Percentiles rank a stretch among this genome's conserved stretches.
Evolutionary conservation across 2,113 vertebrate species (phyloP).

Genomic region (Leucopsar rothschildi): DNA sequence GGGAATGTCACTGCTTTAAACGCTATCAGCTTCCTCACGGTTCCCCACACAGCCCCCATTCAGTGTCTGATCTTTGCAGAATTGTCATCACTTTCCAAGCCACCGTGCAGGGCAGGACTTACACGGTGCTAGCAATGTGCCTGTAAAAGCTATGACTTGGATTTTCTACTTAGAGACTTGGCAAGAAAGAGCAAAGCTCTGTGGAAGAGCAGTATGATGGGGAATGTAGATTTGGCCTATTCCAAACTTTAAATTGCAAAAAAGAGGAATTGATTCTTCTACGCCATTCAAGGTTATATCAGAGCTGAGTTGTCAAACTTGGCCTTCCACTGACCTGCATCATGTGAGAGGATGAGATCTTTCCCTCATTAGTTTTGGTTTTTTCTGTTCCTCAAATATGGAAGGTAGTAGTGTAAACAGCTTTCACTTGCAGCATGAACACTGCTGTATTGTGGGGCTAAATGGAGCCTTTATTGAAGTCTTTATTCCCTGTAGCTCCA

Average conservation of each 20-base stretch:
- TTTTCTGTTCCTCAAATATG: not conserved
- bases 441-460: not conserved
- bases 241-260: not conserved
- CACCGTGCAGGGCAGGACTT: not conserved
- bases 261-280: not conserved
- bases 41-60: not conserved
- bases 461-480: not conserved
- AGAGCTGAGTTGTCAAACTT: slow-evolving; percentile 31
- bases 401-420: not conserved
- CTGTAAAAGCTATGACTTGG: not conserved
- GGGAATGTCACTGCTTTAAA: not conserved
- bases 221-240: not conserved
- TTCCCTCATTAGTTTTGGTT: not conserved
- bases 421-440: not conserved
- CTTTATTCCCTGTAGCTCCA: not conserved
- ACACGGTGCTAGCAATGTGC: not conserved
- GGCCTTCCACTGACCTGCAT: slow-evolving; percentile 46
- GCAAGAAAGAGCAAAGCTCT: not conserved
- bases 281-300: not conserved
- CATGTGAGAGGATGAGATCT: not conserved
- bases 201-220: not conserved
- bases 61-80: not conserved
- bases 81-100: not conserved
- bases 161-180: not conserved
- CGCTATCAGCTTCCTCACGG: not conserved